Evolutionary conservation across 1,140 invertebrate genomes (phyloP), one percentile per base, ranked within the genome.

Genomic region (Drosophila saltans): DNA sequence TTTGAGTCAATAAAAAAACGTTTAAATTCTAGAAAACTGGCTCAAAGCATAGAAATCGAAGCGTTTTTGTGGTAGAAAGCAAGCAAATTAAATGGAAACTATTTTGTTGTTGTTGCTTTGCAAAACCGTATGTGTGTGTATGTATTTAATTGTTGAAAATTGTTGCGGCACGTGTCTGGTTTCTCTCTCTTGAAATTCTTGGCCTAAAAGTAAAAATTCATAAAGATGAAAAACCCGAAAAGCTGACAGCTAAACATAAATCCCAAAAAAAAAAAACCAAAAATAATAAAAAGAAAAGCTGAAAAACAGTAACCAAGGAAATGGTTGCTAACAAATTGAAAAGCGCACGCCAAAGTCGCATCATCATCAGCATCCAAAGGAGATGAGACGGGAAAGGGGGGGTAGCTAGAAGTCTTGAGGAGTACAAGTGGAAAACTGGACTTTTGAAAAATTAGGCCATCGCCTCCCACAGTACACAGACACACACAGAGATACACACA

Each of bases 311-410:
- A 78, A 69, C 56, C 64, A 72, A 88, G 73, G 69, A 79, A 79
- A 76, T 70, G 73, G 64, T 69, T 66, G 68, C 26, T 58, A 72
- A 83, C 84, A 86, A 86, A 86, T 86, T 88, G 83, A 86, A 86
- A 86, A 86, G 83, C 83, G 80, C 83, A 86, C 83, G 83, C 83
- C 83, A 86, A 88, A 86, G 83, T 78, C 82, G 76, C 83, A 86
- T 86, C 83, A 86, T 88, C 82, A 85, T 85, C 83, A 86, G 68
- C 69, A 36, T 40, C 57, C 62, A 63, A 45, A 55, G 16, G 33
- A 33, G 52, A 30, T 26, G n/a, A 36, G 1, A 36, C 33, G 58
- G 28, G 16, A 30, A 4, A 10, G 57, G 72, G 16, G 16, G 61
- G 67, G 9, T 2, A 30, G 28, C 11, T 41, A 43, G 33, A 3